These are phyloP conservation scores for Zaprionus nigranus DNA, from an alignment of 1,140 invertebrate species.

Conservation along the genomic window DNA sequence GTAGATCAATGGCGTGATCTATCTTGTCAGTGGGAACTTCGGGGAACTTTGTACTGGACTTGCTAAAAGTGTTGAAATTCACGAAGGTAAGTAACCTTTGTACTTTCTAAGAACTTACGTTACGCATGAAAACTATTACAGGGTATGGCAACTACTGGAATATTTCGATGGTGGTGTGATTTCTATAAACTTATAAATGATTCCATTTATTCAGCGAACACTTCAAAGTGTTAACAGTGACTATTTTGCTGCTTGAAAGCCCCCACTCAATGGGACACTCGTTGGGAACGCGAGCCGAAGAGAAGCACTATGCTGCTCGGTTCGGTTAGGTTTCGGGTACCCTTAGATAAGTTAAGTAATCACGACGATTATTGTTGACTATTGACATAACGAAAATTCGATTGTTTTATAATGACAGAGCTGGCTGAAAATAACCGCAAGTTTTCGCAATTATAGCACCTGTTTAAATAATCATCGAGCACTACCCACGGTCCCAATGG, in stretches of 20 bases:
- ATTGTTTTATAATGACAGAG: constrained; percentile 83
- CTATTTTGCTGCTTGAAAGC: constrained; percentile 20
- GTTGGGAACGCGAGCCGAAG: constrained; percentile 11
- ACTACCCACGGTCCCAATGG: background rate
- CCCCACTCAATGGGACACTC: constrained; percentile 24
- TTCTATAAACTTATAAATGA: background rate
- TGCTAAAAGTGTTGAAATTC: background rate
- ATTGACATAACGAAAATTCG: constrained; percentile 79
- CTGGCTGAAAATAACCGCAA: constrained; percentile 23
- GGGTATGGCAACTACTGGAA: background rate
- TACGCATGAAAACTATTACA: background rate
- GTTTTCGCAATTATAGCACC: constrained; percentile 42
- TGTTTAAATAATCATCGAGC: constrained; percentile 36
- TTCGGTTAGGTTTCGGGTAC: background rate
- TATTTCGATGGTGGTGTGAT: background rate
- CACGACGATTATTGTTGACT: constrained; percentile 78
- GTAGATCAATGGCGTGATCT: background rate
- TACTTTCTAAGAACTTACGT: background rate
- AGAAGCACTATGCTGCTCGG: constrained; percentile 1
- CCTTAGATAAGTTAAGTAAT: constrained; percentile 80
- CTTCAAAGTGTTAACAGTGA: constrained; percentile 3
- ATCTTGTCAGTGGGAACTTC: background rate
- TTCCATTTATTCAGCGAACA: background rate
- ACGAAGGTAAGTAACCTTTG: too few species aligned
- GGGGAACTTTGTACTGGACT: background rate